These are phyloP conservation scores for Muntiacus reevesi DNA, from an alignment of 2,113 vertebrate genomes.

Conservation along the genomic window DNA sequence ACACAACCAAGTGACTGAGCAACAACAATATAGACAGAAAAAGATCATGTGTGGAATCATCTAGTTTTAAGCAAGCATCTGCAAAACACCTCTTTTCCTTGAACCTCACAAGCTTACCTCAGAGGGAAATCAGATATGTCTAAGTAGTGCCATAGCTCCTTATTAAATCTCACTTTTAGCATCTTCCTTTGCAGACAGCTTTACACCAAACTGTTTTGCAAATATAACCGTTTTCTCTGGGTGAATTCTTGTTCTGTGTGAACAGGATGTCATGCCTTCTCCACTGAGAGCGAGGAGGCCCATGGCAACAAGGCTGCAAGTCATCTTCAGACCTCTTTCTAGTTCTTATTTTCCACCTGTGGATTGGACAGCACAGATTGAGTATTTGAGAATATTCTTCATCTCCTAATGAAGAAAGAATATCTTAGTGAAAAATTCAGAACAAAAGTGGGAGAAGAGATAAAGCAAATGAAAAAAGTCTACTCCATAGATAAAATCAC, in stretches of 20 bases:
- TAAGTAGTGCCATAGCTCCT: background rate
- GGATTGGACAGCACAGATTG: rapidly evolving
- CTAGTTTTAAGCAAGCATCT: background rate
- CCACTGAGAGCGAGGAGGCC: rapidly evolving
- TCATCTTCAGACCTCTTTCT: background rate
- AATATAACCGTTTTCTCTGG: background rate
- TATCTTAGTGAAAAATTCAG: background rate
- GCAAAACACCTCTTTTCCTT: background rate
- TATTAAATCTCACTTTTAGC: background rate
- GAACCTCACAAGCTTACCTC: background rate
- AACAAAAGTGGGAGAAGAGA: background rate
- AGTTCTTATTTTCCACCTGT: background rate
- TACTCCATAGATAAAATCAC: background rate
- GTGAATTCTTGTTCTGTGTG: too few relatives aligned
- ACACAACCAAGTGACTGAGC: rapidly evolving
- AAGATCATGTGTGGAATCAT: background rate
- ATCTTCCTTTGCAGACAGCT: background rate
- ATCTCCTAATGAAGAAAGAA: background rate
- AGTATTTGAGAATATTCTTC: background rate
- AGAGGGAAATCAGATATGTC: background rate
- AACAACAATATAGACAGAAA: background rate
- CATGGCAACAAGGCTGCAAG: rapidly evolving
- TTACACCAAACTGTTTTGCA: background rate
- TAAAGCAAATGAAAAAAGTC: background rate
- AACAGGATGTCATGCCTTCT: background rate